phyloP scores from a whole-genome alignment of 2,113 vertebrate species.

The Crocuta crocuta region DNA sequence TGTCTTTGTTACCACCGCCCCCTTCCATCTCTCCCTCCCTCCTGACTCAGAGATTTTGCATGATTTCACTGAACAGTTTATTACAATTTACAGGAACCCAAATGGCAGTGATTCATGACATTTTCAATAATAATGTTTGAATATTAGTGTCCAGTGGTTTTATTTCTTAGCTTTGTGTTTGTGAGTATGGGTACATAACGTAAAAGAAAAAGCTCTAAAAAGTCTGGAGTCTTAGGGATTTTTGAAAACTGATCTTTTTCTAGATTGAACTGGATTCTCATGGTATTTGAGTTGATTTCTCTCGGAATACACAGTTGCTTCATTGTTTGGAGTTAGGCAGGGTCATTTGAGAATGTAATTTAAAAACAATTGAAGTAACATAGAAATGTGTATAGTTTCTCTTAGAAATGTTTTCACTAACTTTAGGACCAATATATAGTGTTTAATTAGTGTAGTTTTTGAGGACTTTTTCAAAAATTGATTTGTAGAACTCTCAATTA shows the following conservation, averaged over 20 bases:
- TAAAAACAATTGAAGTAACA: constrained; percentile 24
- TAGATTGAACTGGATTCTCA: background rate
- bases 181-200: background rate
- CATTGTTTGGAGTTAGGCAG: background rate
- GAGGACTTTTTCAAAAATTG: background rate
- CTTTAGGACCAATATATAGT: background rate
- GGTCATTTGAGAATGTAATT: background rate
- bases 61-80: constrained; percentile 2
- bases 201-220: background rate
- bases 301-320: constrained; percentile 40
- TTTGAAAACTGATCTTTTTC: constrained; percentile 33
- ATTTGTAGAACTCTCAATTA: background rate
- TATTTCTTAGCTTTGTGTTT: background rate
- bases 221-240: background rate
- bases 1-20: fast-evolving
- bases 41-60: background rate
- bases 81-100: background rate
- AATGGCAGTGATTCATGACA: background rate
- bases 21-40: too few species aligned
- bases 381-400: background rate
- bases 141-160: background rate
- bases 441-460: background rate
- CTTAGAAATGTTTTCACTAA: background rate
- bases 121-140: background rate
- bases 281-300: constrained; percentile 34